Base-by-base conservation (phyloP, 2,797 vertebrate species). In the Ptychadena robeensis region DNA sequence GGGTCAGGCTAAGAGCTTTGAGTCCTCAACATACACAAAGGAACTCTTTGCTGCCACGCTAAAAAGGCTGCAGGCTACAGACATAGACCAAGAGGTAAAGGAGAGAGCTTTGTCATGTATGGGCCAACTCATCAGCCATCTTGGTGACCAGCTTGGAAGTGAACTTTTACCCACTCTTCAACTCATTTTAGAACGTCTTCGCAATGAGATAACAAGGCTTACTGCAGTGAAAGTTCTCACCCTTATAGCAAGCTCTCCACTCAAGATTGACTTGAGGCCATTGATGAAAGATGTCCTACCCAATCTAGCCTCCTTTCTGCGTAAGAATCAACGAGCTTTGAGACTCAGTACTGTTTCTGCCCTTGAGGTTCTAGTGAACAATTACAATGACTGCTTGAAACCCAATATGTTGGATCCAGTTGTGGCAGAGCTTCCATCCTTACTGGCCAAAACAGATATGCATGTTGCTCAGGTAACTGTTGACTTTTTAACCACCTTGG, bases 41-140 rank as follows among this genome's bases (percentile, higher is more conserved):
- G 93, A 95, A 63, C 87, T 98, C 76, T 97, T 97, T 64, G 61
- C 89, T 0, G 92, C 89, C 6, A 96, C 94, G 6, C 87, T 96
- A 86, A 95, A 95, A 85, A 91, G 95, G 78, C 92, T 99, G 81
- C 95, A 96, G 80, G 95, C 97, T 0, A 94, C 96, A 2, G 97
- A 99, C 90, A 97, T 98, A 0, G 97, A 98, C 90, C 97, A 99
- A 91, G 97, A 99, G 87, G 97, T 98, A 78, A 98, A 98, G 83
- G 97, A 99, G 80, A 91, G 94, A 35, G 97, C 97, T 4, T 97
- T 98, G 86, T 95, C 96, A 83, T 99, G 96, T 85, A 96, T 95
- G 95, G 97, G 95, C 70, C 93, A 97, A 82, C 94, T 98, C 0
- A 89, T 98, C 82, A 93, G 93, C 88, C 94, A 92, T 75, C 90